These are phyloP conservation scores for Smutsia gigantea DNA, from an alignment of 2,797 vertebrate species.

Conservation along the genomic window DNA sequence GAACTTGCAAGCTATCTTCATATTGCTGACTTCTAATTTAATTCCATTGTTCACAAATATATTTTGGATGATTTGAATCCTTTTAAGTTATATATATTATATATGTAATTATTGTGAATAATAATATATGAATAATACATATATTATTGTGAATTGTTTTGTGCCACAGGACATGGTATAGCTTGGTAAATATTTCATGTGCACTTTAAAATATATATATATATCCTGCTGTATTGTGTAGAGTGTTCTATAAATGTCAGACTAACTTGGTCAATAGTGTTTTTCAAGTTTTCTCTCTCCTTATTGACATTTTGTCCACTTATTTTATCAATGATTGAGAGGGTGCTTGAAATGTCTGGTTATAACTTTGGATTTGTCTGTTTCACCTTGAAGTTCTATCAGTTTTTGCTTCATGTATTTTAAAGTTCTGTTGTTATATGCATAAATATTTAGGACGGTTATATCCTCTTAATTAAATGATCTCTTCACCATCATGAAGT, in stretches of 20 bases:
- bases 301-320: not conserved
- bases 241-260: not conserved
- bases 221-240: not conserved
- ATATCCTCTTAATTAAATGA: not conserved
- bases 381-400: not conserved
- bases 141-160: not conserved
- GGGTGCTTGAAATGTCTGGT: not conserved
- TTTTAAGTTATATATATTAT: not conserved
- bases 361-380: not conserved
- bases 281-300: not conserved
- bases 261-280: not conserved
- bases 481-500: not conserved
- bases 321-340: not conserved
- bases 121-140: too few relatives aligned
- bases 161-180: not conserved
- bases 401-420: not conserved
- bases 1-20: not conserved
- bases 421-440: not conserved
- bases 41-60: not conserved
- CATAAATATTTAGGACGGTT: not conserved
- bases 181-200: not conserved
- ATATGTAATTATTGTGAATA: too few relatives aligned
- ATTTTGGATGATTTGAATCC: not conserved
- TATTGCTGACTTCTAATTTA: conserved; percentile 28
- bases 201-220: not conserved